Percentiles rank a stretch among this genome's conserved stretches.
Conservation (phyloP, 2,888 invertebrate genomes). For the Netelia fuscicornis region DNA sequence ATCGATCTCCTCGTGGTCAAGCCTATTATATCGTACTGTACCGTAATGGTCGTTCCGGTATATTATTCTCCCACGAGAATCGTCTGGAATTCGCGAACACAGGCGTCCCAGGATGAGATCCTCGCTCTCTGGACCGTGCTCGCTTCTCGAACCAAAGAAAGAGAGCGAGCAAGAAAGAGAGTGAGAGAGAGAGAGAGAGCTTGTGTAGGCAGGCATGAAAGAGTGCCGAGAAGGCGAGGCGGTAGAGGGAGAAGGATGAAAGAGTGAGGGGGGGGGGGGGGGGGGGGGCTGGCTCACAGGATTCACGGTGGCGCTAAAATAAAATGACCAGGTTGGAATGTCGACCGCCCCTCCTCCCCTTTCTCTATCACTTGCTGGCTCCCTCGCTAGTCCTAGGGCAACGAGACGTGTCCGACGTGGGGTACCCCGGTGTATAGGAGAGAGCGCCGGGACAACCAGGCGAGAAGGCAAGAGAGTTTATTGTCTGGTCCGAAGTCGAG, state of each 20-base stretch:
- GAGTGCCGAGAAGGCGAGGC: conserved; percentile 1
- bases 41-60: conserved; percentile 17
- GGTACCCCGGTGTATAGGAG: not conserved
- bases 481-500: conserved; percentile 45
- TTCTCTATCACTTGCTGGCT: conserved; percentile 23
- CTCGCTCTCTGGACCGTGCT: conserved; percentile 36
- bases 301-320: conserved; percentile 83
- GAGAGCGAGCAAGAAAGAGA: conserved; percentile 19
- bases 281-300: conserved; percentile 44
- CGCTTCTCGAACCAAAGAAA: conserved; percentile 16
- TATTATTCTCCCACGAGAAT: conserved; percentile 49
- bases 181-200: conserved; percentile 29
- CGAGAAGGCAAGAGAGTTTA: conserved; percentile 60
- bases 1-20: not conserved
- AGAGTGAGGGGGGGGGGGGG: not conserved
- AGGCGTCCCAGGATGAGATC: conserved; percentile 11
- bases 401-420: conserved; percentile 46
- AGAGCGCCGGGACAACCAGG: conserved; percentile 38
- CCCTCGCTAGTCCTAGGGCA: conserved; percentile 29
- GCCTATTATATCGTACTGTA: not conserved
- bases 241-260: no score
- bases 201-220: conserved; percentile 2
- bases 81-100: conserved; percentile 45
- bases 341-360: conserved; percentile 63
- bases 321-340: conserved; percentile 83